These are phyloP conservation scores for Sturnus vulgaris DNA, from an alignment of 2,113 vertebrate species.

Conservation along the genomic window DNA sequence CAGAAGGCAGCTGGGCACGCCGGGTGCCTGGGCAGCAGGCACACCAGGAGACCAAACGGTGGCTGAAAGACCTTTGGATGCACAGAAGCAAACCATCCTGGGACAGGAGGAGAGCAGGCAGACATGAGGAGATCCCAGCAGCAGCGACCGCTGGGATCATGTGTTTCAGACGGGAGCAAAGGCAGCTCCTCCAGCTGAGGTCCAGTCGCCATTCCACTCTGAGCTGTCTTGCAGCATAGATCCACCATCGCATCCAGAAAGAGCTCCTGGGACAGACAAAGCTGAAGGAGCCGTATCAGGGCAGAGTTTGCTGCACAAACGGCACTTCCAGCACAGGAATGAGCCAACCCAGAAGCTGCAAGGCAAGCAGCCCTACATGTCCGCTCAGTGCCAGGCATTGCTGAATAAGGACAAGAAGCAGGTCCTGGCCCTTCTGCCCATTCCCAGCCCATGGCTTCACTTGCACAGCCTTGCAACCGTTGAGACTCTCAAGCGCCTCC, in stretches of 20 bases:
- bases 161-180: not conserved
- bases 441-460: not conserved
- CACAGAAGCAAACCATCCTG: not conserved
- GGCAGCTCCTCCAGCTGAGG: not conserved
- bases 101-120: not conserved
- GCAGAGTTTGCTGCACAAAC: not conserved
- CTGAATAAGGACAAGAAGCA: slow-evolving; percentile 11
- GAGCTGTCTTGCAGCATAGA: not conserved
- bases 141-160: not conserved
- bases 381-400: rapidly evolving
- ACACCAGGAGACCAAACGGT: rapidly evolving
- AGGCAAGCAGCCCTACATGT: not conserved
- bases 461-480: not conserved
- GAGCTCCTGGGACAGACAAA: not conserved
- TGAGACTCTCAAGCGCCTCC: not conserved
- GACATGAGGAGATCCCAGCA: not conserved
- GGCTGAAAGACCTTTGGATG: not conserved
- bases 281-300: not conserved
- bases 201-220: rapidly evolving
- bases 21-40: rapidly evolving
- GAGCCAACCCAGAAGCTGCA: not conserved
- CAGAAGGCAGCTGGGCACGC: not conserved
- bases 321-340: not conserved
- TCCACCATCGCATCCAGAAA: rapidly evolving
- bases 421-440: rapidly evolving